Percentiles rank a stretch among this genome's conserved stretches.
These are phyloP conservation scores for Aix galericulata DNA, from an alignment of 2,113 vertebrate species.

Conservation along the genomic window DNA sequence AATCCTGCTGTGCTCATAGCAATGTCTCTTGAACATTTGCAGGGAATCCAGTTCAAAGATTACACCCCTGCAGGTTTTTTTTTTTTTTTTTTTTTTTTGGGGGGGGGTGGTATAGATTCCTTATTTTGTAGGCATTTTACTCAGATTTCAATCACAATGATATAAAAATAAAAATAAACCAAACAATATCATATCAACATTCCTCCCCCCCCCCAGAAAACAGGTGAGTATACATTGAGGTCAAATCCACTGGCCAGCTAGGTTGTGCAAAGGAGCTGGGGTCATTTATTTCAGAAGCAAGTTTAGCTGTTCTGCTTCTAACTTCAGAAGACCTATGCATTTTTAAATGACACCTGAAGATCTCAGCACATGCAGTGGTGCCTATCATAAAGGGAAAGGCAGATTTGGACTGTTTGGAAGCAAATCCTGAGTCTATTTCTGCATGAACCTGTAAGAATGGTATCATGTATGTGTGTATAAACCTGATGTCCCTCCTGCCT, in stretches of 20 bases:
- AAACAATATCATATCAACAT: not conserved
- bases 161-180: not conserved
- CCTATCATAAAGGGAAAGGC: conserved; percentile 15
- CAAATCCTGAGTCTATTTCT: conserved; percentile 65
- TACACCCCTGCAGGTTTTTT: not conserved
- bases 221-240: conserved; percentile 27
- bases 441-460: conserved; percentile 43
- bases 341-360: conserved; percentile 56
- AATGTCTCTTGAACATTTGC: not conserved
- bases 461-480: conserved; percentile 26
- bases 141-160: not conserved
- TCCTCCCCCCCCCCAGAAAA: not conserved
- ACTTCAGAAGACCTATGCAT: not conserved
- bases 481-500: conserved; percentile 11
- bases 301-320: conserved; percentile 5
- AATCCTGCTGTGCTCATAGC: conserved; percentile 31
- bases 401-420: conserved; percentile 47
- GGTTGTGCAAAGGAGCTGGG: not conserved
- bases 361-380: not conserved
- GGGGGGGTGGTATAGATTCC: not conserved
- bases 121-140: not conserved
- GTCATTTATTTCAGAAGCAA: not conserved
- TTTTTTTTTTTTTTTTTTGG: not conserved
- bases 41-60: conserved; percentile 38
- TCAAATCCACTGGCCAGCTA: not conserved